phyloP scores from a whole-genome alignment of 2,113 vertebrate species.

The Alaudala cheleensis region DNA sequence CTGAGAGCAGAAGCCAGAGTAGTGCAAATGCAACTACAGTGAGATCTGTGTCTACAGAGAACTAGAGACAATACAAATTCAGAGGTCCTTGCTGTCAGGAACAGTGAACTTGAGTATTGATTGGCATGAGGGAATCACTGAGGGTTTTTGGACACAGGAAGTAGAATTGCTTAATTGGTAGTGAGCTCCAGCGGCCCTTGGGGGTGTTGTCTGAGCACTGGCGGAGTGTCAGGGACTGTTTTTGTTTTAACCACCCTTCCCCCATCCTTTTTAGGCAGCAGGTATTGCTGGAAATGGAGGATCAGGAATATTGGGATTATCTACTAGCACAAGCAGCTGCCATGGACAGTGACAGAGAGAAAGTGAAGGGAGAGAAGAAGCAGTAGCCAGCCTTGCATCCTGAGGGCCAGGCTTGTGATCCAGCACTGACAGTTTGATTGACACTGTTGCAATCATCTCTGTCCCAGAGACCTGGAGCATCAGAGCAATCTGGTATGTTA shows the following conservation, averaged over 20 bases:
- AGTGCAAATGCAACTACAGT: background rate
- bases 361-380: background rate
- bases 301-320: conserved; percentile 30
- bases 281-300: background rate
- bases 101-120: background rate
- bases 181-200: background rate
- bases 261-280: background rate
- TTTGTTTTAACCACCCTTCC: background rate
- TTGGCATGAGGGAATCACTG: background rate
- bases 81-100: background rate
- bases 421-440: background rate
- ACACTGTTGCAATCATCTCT: background rate
- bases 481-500: background rate
- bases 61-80: background rate
- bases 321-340: conserved; percentile 17
- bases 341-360: background rate
- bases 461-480: background rate
- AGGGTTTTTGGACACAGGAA: background rate
- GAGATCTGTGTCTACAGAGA: background rate
- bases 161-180: background rate
- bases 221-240: background rate
- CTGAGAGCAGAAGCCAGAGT: background rate
- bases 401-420: background rate
- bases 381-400: background rate
- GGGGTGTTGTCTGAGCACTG: background rate